phyloP scores from a whole-genome alignment of 2,888 invertebrate species.

The Bellardia bayeri region DNA sequence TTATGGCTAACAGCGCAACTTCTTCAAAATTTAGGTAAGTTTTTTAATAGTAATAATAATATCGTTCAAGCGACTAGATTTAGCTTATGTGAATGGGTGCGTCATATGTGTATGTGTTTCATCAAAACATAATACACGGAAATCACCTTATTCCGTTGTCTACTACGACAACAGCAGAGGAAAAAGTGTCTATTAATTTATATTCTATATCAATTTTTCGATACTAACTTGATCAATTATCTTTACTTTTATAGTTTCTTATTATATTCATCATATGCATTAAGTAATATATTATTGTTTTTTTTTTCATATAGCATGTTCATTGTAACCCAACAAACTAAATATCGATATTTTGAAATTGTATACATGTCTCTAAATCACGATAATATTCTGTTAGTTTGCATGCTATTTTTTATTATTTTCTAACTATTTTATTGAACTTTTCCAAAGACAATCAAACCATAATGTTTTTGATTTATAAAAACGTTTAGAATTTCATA shows the following conservation, averaged over 20 bases:
- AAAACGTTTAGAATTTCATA: too few species aligned
- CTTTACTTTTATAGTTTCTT: background rate
- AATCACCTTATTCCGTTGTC: background rate
- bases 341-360: too few species aligned
- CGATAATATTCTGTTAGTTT: too few species aligned
- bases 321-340: too few species aligned
- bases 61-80: background rate
- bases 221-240: background rate
- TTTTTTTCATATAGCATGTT: background rate
- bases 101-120: conserved; percentile 7
- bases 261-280: too few species aligned
- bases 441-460: too few species aligned
- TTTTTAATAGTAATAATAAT: background rate
- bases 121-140: background rate
- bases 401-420: too few species aligned
- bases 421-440: too few species aligned
- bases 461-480: too few species aligned
- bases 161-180: background rate
- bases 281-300: background rate
- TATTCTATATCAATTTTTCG: conserved; percentile 17
- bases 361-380: too few species aligned
- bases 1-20: conserved; percentile 43
- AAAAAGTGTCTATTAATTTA: background rate
- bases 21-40: conserved; percentile 70
- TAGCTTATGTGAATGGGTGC: background rate